These are phyloP conservation scores for Cydia fagiglandana DNA, from an alignment of 1,140 invertebrate species.

Conservation along the genomic window DNA sequence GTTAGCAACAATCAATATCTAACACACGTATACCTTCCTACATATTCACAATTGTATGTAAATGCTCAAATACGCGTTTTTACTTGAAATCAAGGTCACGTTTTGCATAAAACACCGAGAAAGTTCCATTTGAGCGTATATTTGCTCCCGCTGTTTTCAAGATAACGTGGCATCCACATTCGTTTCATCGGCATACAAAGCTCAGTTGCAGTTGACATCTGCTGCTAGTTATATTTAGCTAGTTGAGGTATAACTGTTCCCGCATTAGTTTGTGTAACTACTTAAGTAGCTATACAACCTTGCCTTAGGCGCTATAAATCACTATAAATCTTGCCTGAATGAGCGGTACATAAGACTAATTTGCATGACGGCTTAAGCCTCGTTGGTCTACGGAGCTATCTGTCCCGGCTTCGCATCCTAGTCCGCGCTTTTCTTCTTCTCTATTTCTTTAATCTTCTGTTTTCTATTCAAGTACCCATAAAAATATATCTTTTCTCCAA, in stretches of 20 bases:
- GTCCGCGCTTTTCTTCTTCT: not conserved
- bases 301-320: not conserved
- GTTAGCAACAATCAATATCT: not conserved
- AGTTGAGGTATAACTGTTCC: not conserved
- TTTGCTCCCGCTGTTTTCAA: not conserved
- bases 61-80: not conserved
- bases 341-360: not conserved
- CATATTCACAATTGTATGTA: conserved; percentile 7
- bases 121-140: not conserved
- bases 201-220: conserved; percentile 1
- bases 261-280: not conserved
- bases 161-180: not conserved
- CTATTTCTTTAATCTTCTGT: too few species aligned
- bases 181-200: not conserved
- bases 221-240: conserved; percentile 13
- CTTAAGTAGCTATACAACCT: not conserved
- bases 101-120: conserved; percentile 2
- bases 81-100: not conserved
- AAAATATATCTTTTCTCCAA: too few species aligned
- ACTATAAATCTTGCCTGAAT: not conserved
- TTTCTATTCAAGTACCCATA: too few species aligned
- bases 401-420: not conserved
- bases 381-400: too few species aligned
- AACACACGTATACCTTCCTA: not conserved
- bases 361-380: not conserved